Evolutionary conservation across 2,113 vertebrate genomes (phyloP).

Genomic region (Saimiri boliviensis): DNA sequence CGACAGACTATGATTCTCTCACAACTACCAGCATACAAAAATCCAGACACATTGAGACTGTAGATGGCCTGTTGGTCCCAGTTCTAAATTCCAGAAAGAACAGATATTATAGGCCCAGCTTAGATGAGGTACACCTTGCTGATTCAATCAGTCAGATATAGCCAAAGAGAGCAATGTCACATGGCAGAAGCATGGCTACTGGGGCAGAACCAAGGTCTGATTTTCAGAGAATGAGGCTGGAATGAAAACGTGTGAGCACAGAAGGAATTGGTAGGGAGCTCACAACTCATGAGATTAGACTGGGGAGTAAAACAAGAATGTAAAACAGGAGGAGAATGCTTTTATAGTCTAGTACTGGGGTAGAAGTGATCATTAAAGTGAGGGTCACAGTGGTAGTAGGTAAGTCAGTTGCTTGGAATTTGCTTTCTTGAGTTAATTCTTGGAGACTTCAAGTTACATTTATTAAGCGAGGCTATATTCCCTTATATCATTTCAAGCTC

Average conservation of each 20-base stretch:
- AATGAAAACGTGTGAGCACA: not conserved
- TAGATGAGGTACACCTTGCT: not conserved
- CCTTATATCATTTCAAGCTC: not conserved
- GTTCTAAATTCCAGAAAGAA: not conserved
- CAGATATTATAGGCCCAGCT: not conserved
- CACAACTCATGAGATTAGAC: not conserved
- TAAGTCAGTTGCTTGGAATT: not conserved
- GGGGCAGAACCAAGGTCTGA: not conserved
- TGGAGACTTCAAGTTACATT: not conserved
- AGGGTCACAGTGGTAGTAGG: not conserved
- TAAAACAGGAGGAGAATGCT: too few species aligned
- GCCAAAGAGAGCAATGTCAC: not conserved
- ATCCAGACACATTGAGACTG: not conserved
- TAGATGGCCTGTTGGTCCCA: not conserved
- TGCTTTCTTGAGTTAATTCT: not conserved
- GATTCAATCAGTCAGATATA: not conserved
- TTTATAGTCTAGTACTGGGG: not conserved
- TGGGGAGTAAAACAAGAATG: not conserved
- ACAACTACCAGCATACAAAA: not conserved
- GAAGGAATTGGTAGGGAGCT: not conserved
- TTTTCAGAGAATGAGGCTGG: not conserved
- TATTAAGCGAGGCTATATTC: not conserved
- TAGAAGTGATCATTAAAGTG: not conserved
- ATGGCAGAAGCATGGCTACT: not conserved
- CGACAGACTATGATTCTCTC: not conserved